phyloP scores from a whole-genome alignment of 2,113 vertebrate species.

The Bufo bufo region DNA sequence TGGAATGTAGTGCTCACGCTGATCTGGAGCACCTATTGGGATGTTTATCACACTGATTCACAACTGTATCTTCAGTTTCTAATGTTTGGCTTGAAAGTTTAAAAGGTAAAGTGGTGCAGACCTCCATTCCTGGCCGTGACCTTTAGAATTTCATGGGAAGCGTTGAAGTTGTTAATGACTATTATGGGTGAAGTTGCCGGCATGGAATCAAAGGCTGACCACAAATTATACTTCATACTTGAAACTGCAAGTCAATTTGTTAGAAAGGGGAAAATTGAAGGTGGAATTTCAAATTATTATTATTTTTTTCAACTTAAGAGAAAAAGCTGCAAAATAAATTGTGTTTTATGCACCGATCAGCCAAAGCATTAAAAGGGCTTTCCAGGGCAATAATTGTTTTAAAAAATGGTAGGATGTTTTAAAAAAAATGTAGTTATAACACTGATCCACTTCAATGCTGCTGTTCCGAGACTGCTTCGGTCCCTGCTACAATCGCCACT shows the following conservation, averaged over 20 bases:
- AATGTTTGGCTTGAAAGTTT: slow-evolving; percentile 1
- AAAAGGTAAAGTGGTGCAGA: neutral
- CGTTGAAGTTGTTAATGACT: neutral
- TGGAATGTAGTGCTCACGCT: neutral
- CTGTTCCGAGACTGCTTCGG: too few species aligned
- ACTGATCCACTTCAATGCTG: too few species aligned
- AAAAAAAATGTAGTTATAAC: too few species aligned
- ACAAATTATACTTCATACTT: neutral
- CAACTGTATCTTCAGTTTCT: neutral
- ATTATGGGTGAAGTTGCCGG: neutral
- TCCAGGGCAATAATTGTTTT: too few species aligned
- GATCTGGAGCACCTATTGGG: neutral
- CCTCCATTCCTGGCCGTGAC: neutral
- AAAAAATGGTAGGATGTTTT: too few species aligned
- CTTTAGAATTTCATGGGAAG: neutral
- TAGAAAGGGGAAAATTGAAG: neutral
- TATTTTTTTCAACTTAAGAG: neutral
- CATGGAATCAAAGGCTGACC: neutral
- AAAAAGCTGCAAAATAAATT: neutral
- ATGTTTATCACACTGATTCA: slow-evolving; percentile 35
- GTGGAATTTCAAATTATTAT: neutral
- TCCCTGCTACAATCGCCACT: too few species aligned
- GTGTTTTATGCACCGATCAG: too few species aligned
- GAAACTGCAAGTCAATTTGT: neutral
- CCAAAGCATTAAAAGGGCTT: too few species aligned